A percentile compares a stretch with the other conserved stretches of the same genome.
Evolutionary conservation across 2,797 vertebrate species (phyloP).

Genomic region (Tamandua tetradactyla): DNA sequence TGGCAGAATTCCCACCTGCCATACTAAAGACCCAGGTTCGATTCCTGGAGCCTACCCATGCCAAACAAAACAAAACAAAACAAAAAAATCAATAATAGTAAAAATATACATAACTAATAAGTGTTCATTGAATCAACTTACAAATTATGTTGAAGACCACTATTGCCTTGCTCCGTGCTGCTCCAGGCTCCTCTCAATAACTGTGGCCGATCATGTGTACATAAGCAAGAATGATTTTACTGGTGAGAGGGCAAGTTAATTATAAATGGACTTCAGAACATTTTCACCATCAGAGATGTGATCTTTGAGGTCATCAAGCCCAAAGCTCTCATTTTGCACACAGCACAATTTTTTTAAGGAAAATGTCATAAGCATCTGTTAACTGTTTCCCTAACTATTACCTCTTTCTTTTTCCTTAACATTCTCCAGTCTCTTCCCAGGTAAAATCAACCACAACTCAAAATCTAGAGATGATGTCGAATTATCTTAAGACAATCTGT

Average conservation of each 20-base stretch:
- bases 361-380: neutral
- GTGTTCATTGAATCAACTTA: neutral
- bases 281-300: neutral
- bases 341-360: neutral
- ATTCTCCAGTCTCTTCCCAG: neutral
- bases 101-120: neutral
- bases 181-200: neutral
- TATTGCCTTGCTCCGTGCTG: neutral
- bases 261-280: neutral
- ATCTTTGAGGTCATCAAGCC: neutral
- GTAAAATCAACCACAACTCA: neutral
- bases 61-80: too few relatives aligned
- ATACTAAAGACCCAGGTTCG: too few relatives aligned
- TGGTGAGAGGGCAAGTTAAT: neutral
- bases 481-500: neutral
- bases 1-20: too few relatives aligned
- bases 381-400: neutral
- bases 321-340: neutral
- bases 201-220: neutral
- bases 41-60: too few relatives aligned
- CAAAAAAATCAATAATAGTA: neutral
- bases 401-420: neutral
- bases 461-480: conserved; percentile 7
- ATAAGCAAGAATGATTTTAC: neutral
- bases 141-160: neutral